Evolutionary conservation across 1,140 invertebrate species (phyloP).

Genomic region (Aphelinus certus): DNA sequence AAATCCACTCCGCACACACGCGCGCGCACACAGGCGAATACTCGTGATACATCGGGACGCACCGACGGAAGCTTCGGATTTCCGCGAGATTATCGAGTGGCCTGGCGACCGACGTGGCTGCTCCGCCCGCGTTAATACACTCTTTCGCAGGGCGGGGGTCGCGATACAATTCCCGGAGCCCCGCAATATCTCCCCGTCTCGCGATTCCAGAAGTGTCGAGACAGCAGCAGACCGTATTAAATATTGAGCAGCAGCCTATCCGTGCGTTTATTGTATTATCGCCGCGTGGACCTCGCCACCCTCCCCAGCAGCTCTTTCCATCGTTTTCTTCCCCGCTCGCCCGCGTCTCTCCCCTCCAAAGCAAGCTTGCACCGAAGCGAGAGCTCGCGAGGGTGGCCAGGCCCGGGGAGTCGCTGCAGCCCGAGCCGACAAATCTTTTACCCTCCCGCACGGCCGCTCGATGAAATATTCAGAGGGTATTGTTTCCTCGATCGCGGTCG

Average conservation of each 20-base stretch:
- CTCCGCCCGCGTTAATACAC: neutral
- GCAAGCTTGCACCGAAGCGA: too few relatives aligned
- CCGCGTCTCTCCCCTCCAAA: too few relatives aligned
- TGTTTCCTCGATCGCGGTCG: too few relatives aligned
- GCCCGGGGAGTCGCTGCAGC: too few relatives aligned
- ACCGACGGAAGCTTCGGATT: constrained; percentile 8
- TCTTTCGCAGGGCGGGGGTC: neutral
- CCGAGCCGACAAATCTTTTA: too few relatives aligned
- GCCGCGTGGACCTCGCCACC: neutral
- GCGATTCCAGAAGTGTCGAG: constrained; percentile 66
- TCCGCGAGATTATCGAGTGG: constrained; percentile 16
- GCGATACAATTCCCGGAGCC: too few relatives aligned
- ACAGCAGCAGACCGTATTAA: constrained; percentile 65
- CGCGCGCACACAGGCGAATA: neutral
- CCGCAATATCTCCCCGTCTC: constrained; percentile 48
- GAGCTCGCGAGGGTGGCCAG: too few relatives aligned
- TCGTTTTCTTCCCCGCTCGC: too few relatives aligned
- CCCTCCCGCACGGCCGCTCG: too few relatives aligned
- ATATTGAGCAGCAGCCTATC: constrained; percentile 62
- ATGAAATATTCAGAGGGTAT: too few relatives aligned
- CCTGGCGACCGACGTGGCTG: too few relatives aligned
- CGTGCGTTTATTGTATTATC: constrained; percentile 36
- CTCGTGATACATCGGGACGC: constrained; percentile 18
- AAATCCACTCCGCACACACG: constrained; percentile 22
- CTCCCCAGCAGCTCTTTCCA: too few relatives aligned